Base-by-base conservation (phyloP, 37 sponge, comb jelly and placozoan genomes). In the Eunapius fragilis region DNA sequence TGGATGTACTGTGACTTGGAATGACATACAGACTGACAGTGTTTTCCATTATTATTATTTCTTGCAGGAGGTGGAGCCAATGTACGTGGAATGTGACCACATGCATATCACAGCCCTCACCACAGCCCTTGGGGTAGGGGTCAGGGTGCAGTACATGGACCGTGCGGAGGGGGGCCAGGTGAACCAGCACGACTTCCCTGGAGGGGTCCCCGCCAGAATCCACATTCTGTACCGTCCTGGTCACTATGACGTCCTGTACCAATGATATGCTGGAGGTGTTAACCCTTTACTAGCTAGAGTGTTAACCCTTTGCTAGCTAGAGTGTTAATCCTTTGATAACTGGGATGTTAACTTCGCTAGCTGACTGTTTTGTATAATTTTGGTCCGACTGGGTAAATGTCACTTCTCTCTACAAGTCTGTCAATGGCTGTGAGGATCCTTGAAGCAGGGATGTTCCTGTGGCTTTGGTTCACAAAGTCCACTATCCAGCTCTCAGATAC, bases 61-160 rank as follows among this genome's bases (percentile, higher is more conserved):
- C 74, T 78, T 70, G 37, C 50, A 98, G 96, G 99, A 99, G 75
- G 99, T 99, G 31, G 96, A 97, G 88, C 99, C 99, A 31, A 97
- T 99, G 94, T 87, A 89, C 45, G 30, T 78, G 2, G 99, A 99
- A 82, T 89, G 96, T 74, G 99, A 99, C 82, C 99, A 99, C 86
- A 48, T 99, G 25, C 99, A 99, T 77, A 94, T 97, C 68, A 86
- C 84, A 17, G 99, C 96, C 25, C 91, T 99, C 73, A 92, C 98
- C 12, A 77, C 88, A 26, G 92, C 92, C 25, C 85, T 99, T 74
- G 91, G 88, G 28, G 87, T 97, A 31, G 78, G 67, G 25, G 88
- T 99, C 25, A 78, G 94, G 22, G 95, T 99, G 37, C 89, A 87
- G 76, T 99, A 99, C 87, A 96, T 99, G 97, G 98, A 99, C 86